Percentiles rank a stretch among this genome's conserved stretches.
phyloP scores from a whole-genome alignment of 2,797 vertebrate species.

The Orientallactaga sibirica region DNA sequence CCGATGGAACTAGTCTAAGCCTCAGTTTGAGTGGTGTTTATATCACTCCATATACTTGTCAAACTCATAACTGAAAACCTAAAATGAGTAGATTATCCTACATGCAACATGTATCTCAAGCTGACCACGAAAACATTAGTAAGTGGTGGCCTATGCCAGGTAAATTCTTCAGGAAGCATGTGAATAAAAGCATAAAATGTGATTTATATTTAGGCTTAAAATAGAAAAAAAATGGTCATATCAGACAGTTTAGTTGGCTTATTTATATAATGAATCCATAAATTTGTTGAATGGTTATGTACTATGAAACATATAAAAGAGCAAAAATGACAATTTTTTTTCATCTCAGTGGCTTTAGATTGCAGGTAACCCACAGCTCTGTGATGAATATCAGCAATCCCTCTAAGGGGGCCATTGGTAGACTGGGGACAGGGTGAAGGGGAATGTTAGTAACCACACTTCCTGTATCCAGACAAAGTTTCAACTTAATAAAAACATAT shows the following conservation, averaged over 20 bases:
- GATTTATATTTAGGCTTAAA: not conserved
- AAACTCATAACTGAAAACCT: not conserved
- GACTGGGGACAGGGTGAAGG: too few relatives aligned
- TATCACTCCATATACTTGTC: not conserved
- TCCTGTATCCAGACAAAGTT: too few relatives aligned
- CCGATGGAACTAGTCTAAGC: not conserved
- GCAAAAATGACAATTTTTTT: not conserved
- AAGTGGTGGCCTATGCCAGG: not conserved
- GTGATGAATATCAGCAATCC: too few relatives aligned
- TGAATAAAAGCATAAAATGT: not conserved
- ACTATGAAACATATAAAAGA: not conserved
- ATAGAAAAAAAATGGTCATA: not conserved
- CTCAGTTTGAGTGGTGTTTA: not conserved
- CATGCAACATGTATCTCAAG: not conserved
- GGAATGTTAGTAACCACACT: too few relatives aligned
- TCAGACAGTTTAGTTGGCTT: not conserved
- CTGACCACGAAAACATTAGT: not conserved
- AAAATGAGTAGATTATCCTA: not conserved
- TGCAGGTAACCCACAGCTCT: not conserved
- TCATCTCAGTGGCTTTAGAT: not conserved
- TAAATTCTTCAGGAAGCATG: not conserved
- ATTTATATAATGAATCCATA: not conserved
- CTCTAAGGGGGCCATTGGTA: too few relatives aligned
- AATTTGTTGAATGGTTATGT: not conserved
- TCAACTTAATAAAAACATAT: too few relatives aligned